phyloP scores from a whole-genome alignment of 2,888 invertebrate genomes.

The Noctua comes region DNA sequence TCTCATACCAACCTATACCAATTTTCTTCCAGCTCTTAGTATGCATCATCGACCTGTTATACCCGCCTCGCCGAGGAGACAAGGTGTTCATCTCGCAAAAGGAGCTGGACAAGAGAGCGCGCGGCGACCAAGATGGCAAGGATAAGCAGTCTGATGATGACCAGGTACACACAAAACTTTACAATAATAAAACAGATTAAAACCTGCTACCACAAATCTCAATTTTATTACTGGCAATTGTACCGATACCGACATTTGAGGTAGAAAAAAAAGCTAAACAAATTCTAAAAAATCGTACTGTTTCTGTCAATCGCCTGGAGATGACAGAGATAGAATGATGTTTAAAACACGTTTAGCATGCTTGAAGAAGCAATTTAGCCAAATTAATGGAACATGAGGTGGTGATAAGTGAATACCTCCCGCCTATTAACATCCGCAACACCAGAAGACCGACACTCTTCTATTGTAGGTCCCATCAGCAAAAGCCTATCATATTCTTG shows the following conservation, averaged over 20 bases:
- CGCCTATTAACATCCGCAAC: too few relatives aligned
- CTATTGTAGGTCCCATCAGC: neutral
- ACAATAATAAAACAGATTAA: neutral
- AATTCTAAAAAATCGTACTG: neutral
- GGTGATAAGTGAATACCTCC: too few relatives aligned
- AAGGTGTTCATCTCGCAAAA: conserved; percentile 77
- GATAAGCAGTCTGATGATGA: conserved; percentile 78
- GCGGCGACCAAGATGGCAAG: conserved; percentile 76
- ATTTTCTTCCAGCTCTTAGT: conserved; percentile 92
- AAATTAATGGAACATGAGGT: too few relatives aligned
- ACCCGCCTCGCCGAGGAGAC: conserved; percentile 91
- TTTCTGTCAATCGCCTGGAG: neutral
- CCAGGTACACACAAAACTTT: conserved; percentile 65
- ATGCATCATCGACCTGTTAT: conserved; percentile 96
- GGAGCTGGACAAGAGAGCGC: conserved; percentile 78
- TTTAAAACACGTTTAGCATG: too few relatives aligned
- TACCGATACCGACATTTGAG: neutral
- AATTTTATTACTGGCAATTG: too few relatives aligned
- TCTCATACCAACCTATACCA: neutral
- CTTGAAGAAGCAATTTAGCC: too few relatives aligned
- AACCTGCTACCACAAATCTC: too few relatives aligned
- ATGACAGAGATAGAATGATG: too few relatives aligned
- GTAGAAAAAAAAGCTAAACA: neutral
- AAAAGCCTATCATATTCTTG: neutral
- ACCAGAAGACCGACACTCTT: too few relatives aligned